Conservation (phyloP, 2,888 invertebrate genomes). For the Lacanobia oleracea region DNA sequence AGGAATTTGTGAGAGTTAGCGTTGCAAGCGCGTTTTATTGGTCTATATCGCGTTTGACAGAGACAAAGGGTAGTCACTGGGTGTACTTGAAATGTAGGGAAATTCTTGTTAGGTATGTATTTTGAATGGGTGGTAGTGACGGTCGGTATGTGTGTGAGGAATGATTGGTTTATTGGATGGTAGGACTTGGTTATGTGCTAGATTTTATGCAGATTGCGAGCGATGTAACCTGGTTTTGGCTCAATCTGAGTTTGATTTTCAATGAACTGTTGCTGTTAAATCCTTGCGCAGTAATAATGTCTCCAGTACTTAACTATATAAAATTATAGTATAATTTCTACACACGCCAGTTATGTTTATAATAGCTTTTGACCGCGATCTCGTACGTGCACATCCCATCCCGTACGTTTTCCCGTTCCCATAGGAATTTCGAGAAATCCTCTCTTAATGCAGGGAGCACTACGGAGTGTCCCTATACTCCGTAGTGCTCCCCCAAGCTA, state of each 20-base stretch:
- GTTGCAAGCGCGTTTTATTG: constrained; percentile 81
- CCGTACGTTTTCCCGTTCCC: too few relatives aligned
- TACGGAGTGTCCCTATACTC: too few relatives aligned
- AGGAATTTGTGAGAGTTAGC: constrained; percentile 75
- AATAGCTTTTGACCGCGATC: too few relatives aligned
- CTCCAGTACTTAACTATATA: too few relatives aligned
- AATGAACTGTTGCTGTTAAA: not conserved
- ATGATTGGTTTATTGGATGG: not conserved
- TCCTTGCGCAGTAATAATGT: not conserved
- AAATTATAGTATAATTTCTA: too few relatives aligned
- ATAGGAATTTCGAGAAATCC: too few relatives aligned
- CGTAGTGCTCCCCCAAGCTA: too few relatives aligned
- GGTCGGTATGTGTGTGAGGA: constrained; percentile 6
- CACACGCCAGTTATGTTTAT: too few relatives aligned
- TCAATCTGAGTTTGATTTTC: not conserved
- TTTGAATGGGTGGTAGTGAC: constrained; percentile 1
- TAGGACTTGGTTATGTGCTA: not conserved
- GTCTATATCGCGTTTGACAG: constrained; percentile 78
- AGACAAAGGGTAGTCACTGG: constrained; percentile 62
- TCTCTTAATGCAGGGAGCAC: too few relatives aligned
- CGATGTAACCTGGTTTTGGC: not conserved
- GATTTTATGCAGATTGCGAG: not conserved
- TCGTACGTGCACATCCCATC: too few relatives aligned
- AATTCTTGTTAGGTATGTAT: constrained; percentile 27
- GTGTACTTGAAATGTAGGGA: constrained; percentile 56